Percentiles rank a stretch among this genome's conserved stretches.
Evolutionary conservation across 2,888 invertebrate species (phyloP).

Genomic region (Plagiodera versicolora): DNA sequence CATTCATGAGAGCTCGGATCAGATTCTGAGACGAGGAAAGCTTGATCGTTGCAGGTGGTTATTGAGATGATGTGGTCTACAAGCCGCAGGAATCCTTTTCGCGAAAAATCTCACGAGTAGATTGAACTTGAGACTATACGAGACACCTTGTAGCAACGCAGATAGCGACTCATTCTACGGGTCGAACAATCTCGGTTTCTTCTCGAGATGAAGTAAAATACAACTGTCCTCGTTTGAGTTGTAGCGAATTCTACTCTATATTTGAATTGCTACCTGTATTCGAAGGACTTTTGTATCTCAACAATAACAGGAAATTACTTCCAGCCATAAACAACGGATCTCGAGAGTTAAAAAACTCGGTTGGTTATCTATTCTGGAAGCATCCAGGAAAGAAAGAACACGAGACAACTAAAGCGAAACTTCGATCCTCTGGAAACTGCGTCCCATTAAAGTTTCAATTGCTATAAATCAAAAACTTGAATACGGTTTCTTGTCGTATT

Average conservation of each 20-base stretch:
- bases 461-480: slow-evolving; percentile 22
- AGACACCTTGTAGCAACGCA: too few species aligned
- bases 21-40: too few species aligned
- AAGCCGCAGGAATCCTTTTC: too few species aligned
- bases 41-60: too few species aligned
- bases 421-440: background rate
- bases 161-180: too few species aligned
- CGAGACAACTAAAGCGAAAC: background rate
- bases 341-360: background rate
- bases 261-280: background rate
- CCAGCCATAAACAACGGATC: background rate
- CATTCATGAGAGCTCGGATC: background rate
- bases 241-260: background rate
- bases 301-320: background rate
- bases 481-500: slow-evolving; percentile 11
- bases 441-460: slow-evolving; percentile 21
- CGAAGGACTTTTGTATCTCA: background rate
- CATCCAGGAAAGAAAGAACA: background rate
- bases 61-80: too few species aligned
- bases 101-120: too few species aligned
- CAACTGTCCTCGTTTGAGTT: background rate
- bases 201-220: too few species aligned
- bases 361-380: background rate
- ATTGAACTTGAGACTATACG: too few species aligned
- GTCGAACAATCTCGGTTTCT: too few species aligned